Evolutionary conservation across 2,888 invertebrate genomes (phyloP), one percentile per base, ranked within the genome.

Genomic region (Tineola bisselliella): DNA sequence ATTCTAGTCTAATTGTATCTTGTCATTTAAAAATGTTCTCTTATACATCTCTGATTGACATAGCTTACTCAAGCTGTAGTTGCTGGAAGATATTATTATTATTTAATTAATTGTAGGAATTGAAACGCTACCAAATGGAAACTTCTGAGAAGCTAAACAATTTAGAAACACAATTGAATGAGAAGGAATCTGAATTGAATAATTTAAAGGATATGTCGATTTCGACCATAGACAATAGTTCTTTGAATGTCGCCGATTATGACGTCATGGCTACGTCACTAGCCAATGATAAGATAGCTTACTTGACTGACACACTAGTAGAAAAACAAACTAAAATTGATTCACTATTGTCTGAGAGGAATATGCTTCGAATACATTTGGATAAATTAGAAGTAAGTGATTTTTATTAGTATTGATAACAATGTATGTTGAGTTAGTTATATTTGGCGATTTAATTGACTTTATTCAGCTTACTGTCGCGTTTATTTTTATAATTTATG

Each of bases 241-340:
- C 84, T 0, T 66, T 87, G 0, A 87, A 87, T 63, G 86, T 86
- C 0, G 86, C 79, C 0, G 86, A 86, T 61, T 84, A 81, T 66
- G 82, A 76, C 65, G 70, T 72, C 63, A 71, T 66, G 19, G 73
- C 75, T 33, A 73, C 74, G 15, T 66, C 67, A 64, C 72, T 79
- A 66, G 80, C 82, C 43, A 74, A 69, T 15, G 79, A 83, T 15
- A 81, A 83, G 67, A 77, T 92, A 10, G 87, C 89, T 57, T 82
- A 88, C 1, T 82, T 97, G 13, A 96, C 96, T 0, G 92, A 96
- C 72, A 94, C 93, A 54, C 83, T 97, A 38, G 93, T 97, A 62
- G 90, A 93, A 70, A 96, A 94, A 72, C 97, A 97, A 78, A 92
- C 92, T 52, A 90, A 91, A 66, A 84, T 97, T n/a, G 97, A 97